Conservation (phyloP, 2,888 invertebrate species). For the Polymixis flavicincta region DNA sequence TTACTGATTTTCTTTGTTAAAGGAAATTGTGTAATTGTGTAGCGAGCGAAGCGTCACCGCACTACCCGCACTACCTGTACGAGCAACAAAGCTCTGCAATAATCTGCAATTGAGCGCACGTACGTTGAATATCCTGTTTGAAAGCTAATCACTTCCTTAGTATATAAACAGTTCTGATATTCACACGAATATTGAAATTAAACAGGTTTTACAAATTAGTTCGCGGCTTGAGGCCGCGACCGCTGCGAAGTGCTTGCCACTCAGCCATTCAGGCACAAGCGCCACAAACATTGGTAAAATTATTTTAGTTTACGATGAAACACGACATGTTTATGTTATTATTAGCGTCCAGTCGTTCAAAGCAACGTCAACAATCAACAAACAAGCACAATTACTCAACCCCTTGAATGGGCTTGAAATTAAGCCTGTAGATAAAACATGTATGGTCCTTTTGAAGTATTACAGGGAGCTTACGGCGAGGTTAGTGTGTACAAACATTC, state of each 20-base stretch:
- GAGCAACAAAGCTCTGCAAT: constrained; percentile 51
- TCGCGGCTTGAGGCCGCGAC: constrained; percentile 35
- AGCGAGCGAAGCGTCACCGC: constrained; percentile 52
- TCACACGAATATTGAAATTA: constrained; percentile 63
- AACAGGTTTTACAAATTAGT: constrained; percentile 55
- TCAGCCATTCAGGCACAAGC: constrained; percentile 1
- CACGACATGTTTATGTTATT: constrained; percentile 4
- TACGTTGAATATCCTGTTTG: constrained; percentile 62
- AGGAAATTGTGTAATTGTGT: constrained; percentile 52
- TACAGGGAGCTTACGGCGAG: constrained; percentile 17
- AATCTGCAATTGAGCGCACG: constrained; percentile 59
- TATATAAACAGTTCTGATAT: constrained; percentile 54
- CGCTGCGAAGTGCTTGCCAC: constrained; percentile 23
- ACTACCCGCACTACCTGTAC: constrained; percentile 37
- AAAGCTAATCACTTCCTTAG: constrained; percentile 62
- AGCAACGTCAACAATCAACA: constrained; percentile 40
- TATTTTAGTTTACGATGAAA: constrained; percentile 23
- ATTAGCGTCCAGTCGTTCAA: constrained; percentile 21
- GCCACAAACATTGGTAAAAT: constrained; percentile 18
- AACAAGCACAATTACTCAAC: constrained; percentile 48
- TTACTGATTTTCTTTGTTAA: constrained; percentile 64
- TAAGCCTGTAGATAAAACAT: constrained; percentile 48
- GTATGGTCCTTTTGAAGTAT: constrained; percentile 31
- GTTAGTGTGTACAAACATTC: constrained; percentile 53
- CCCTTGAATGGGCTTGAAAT: constrained; percentile 20